A percentile compares a stretch with the other conserved stretches of the same genome.
Evolutionary conservation across 1,140 invertebrate genomes (phyloP).

Genomic region (Eumaeus atala): DNA sequence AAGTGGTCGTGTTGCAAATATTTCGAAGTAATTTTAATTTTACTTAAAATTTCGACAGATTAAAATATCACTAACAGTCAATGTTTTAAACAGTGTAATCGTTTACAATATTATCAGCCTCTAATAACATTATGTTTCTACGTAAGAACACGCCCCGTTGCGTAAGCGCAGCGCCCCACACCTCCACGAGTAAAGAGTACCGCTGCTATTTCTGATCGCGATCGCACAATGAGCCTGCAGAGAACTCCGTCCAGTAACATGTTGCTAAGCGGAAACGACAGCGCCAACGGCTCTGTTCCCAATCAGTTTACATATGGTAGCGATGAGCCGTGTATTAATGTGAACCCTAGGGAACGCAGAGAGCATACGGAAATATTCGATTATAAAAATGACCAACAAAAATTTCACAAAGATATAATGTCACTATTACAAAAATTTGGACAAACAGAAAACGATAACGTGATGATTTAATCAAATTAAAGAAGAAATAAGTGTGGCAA

Average conservation of each 20-base stretch:
- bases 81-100: too few relatives aligned
- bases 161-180: neutral
- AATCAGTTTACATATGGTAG: neutral
- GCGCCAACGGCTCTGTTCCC: neutral
- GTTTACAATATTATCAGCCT: too few relatives aligned
- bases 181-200: slow-evolving; percentile 16
- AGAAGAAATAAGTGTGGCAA: slow-evolving; percentile 22
- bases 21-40: too few relatives aligned
- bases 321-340: neutral
- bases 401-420: too few relatives aligned
- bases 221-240: slow-evolving; percentile 1
- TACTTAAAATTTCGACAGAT: too few relatives aligned
- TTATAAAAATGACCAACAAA: neutral
- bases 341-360: neutral
- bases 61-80: too few relatives aligned
- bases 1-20: too few relatives aligned
- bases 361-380: slow-evolving; percentile 1
- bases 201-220: slow-evolving; percentile 12
- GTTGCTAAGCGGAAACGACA: too few relatives aligned
- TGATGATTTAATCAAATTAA: slow-evolving; percentile 7
- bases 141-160: neutral
- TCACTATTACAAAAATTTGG: too few relatives aligned
- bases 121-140: too few relatives aligned
- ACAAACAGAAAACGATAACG: too few relatives aligned
- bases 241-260: too few relatives aligned